Percentiles rank a stretch among this genome's conserved stretches.
These are phyloP conservation scores for Pleuronectes platessa DNA, from an alignment of 2,113 vertebrate species.

Conservation along the genomic window DNA sequence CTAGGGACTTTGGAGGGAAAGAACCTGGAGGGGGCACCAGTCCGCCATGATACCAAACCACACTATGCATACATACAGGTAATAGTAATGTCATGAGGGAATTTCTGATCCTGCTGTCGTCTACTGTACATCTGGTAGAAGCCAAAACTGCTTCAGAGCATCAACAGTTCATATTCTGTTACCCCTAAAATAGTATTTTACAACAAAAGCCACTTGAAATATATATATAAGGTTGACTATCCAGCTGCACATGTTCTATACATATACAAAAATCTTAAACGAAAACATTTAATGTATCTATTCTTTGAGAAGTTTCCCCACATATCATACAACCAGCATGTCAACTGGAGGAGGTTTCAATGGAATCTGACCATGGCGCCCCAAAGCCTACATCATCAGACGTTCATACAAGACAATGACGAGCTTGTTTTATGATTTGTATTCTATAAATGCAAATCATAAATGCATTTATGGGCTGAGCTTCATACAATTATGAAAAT, in stretches of 20 bases:
- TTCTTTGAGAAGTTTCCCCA: not conserved
- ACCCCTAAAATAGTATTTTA: not conserved
- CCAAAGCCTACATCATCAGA: conserved; percentile 78
- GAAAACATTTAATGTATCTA: not conserved
- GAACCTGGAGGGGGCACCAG: too few relatives aligned
- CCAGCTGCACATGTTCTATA: not conserved
- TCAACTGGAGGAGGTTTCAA: too few relatives aligned
- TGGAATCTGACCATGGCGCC: not conserved
- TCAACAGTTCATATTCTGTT: not conserved
- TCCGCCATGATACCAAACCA: too few relatives aligned
- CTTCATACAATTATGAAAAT: not conserved
- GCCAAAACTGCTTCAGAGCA: not conserved
- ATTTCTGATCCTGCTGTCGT: too few relatives aligned
- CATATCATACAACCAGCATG: too few relatives aligned
- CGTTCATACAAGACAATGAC: not conserved
- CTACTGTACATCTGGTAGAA: too few relatives aligned
- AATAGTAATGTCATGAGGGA: too few relatives aligned
- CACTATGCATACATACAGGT: too few relatives aligned
- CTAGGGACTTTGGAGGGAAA: too few relatives aligned
- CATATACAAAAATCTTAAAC: not conserved
- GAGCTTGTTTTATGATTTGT: not conserved
- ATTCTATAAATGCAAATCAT: not conserved
- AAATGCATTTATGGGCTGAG: not conserved
- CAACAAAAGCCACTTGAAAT: conserved; percentile 1
- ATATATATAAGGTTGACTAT: not conserved